Evolutionary conservation across 2,113 vertebrate genomes (phyloP).

Genomic region (Tachuris rubrigastra): DNA sequence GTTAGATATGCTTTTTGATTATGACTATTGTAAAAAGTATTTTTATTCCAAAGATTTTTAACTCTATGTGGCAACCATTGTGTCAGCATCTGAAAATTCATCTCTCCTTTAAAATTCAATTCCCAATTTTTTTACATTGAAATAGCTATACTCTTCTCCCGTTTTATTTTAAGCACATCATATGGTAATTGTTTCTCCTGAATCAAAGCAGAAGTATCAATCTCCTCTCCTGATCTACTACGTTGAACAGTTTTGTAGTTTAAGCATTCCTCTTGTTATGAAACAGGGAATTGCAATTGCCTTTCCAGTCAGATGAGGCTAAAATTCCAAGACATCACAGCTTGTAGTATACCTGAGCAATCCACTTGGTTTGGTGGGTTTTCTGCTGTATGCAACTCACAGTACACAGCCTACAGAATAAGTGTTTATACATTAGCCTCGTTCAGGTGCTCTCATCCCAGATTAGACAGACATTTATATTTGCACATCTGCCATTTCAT

Average conservation of each 20-base stretch:
- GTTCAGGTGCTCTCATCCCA: not conserved
- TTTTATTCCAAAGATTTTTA: not conserved
- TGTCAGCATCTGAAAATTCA: not conserved
- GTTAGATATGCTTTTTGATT: not conserved
- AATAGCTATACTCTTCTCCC: not conserved
- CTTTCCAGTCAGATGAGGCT: not conserved
- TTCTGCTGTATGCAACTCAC: not conserved
- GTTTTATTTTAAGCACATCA: not conserved
- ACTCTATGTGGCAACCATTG: not conserved
- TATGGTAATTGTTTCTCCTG: not conserved
- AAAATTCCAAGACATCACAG: not conserved
- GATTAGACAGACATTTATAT: not conserved
- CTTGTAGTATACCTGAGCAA: accelerated
- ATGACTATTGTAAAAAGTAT: not conserved
- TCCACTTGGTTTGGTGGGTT: not conserved
- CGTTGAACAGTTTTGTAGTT: not conserved
- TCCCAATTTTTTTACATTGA: not conserved
- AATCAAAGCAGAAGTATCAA: not conserved
- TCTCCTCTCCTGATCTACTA: not conserved
- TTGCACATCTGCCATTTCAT: not conserved
- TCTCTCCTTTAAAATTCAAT: not conserved
- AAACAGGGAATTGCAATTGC: not conserved
- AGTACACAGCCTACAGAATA: not conserved
- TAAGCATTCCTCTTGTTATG: not conserved
- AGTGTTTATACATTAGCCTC: not conserved